A percentile compares a stretch with the other conserved stretches of the same genome.
Evolutionary conservation across 2,888 invertebrate species (phyloP).

Genomic region (Cheilosia vulpina): DNA sequence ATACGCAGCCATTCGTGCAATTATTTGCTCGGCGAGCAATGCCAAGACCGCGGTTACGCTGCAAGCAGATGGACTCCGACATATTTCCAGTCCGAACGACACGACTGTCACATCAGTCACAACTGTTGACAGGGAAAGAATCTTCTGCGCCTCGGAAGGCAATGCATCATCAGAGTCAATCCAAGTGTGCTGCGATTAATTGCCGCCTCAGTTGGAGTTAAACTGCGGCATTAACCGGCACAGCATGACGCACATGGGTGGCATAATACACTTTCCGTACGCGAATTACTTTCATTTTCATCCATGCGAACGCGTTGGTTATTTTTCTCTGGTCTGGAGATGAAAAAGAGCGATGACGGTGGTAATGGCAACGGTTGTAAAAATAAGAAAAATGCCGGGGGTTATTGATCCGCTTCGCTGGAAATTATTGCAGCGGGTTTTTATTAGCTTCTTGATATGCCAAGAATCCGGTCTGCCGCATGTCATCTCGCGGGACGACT

Average conservation of each 20-base stretch:
- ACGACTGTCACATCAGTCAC: background rate
- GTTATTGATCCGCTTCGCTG: slow-evolving; percentile 62
- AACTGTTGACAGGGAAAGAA: background rate
- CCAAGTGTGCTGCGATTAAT: slow-evolving; percentile 41
- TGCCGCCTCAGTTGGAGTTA: slow-evolving; percentile 23
- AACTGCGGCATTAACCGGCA: slow-evolving; percentile 13
- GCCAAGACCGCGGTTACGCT: slow-evolving; percentile 40
- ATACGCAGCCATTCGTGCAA: slow-evolving; percentile 58
- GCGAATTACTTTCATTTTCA: slow-evolving; percentile 68
- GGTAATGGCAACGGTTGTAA: slow-evolving; percentile 65
- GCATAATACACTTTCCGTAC: slow-evolving; percentile 68
- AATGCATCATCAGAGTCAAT: slow-evolving; percentile 27
- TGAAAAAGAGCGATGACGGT: slow-evolving; percentile 10
- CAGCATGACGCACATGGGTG: slow-evolving; percentile 17
- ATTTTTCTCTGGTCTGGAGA: slow-evolving; percentile 17
- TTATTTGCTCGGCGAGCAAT: slow-evolving; percentile 56
- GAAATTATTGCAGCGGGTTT: background rate
- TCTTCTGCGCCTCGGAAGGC: background rate
- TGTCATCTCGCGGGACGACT: background rate
- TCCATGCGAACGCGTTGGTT: slow-evolving; percentile 49
- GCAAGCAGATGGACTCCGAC: slow-evolving; percentile 37
- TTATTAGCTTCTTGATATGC: background rate
- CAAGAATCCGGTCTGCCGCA: slow-evolving; percentile 6
- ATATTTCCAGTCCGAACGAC: slow-evolving; percentile 1
- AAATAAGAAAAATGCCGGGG: slow-evolving; percentile 42